Conservation (phyloP, 2,113 vertebrate species). For the Percina caprodes region DNA sequence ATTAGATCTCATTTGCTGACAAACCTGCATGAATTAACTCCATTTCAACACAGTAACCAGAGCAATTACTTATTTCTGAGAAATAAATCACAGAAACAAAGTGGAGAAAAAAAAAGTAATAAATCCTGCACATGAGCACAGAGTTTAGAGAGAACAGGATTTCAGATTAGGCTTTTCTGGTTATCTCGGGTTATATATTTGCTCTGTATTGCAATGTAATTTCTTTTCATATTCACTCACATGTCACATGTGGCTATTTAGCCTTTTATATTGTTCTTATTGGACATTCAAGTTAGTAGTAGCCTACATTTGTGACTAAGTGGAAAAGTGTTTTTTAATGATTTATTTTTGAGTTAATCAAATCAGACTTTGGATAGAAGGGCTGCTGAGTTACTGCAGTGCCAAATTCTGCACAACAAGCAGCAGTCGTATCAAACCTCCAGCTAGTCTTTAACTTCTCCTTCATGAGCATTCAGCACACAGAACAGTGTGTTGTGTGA, state of each 20-base stretch:
- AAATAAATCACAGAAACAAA: conserved; percentile 8
- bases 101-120: conserved; percentile 13
- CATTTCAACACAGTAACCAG: conserved; percentile 14
- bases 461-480: conserved; percentile 44
- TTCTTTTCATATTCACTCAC: conserved; percentile 3
- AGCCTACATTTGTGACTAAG: conserved; percentile 16
- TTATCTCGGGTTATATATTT: conserved; percentile 5
- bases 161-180: conserved; percentile 10
- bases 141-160: conserved; percentile 1
- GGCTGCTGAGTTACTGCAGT: conserved; percentile 40
- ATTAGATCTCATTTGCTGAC: conserved; percentile 25
- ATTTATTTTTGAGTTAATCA: conserved; percentile 35
- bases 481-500: conserved; percentile 30
- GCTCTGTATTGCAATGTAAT: conserved; percentile 9
- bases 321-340: conserved; percentile 44
- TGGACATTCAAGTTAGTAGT: neutral
- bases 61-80: conserved; percentile 7
- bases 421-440: conserved; percentile 35
- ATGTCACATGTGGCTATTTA: neutral
- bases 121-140: conserved; percentile 38
- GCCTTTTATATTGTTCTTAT: conserved; percentile 25
- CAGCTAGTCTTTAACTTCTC: conserved; percentile 56
- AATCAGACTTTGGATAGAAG: conserved; percentile 32
- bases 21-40: conserved; percentile 17
- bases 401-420: conserved; percentile 68